Evolutionary conservation across 2,888 invertebrate genomes (phyloP), one percentile per base, ranked within the genome.

Genomic region (Periphyllus acericola): DNA sequence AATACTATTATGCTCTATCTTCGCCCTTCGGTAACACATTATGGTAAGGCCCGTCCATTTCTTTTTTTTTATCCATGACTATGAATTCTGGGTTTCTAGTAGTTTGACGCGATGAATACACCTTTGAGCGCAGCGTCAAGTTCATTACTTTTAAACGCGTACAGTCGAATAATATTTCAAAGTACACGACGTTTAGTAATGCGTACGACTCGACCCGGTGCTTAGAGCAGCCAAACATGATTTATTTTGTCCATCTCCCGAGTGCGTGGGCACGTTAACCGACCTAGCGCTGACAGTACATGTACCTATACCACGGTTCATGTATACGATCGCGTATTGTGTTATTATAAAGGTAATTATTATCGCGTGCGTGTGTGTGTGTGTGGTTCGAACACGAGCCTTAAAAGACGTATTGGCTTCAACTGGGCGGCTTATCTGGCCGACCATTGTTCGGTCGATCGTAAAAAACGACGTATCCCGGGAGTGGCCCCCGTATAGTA

Each of bases 401-500:
- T 79, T 79, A 79, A 79, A 60, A 36, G 79, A 79, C 79, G 79
- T 66, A 66, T 79, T 66, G 60, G 78, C 52, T 29, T 52, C 78
- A 78, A 68, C 78, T 32, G 78, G 46, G 52, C 55, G 79, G 60
- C 79, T 79, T 79, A 79, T 79, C 79, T 79, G 79, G 25, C 34
- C 34, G 68, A 66, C 79, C 79, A 79, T 79, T 79, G 79, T 79
- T 79, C 79, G 36, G 34, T 79, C 60, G 79, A 79, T 79, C 79
- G 79, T 79, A 60, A 34, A 75, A 76, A 76, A 60, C 79, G 55
- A 60, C 79, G 79, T 14, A 60, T 79, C 29, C 29, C 78, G 78
- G 78, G 78, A 55, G 78, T 79, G 78, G 78, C 55, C 3, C 32
- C 29, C 46, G 76, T 74, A 74, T 11, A 21, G 66, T n/a, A n/a